Evolutionary conservation across 1,140 invertebrate genomes (phyloP).

Genomic region (Drosophila littoralis): DNA sequence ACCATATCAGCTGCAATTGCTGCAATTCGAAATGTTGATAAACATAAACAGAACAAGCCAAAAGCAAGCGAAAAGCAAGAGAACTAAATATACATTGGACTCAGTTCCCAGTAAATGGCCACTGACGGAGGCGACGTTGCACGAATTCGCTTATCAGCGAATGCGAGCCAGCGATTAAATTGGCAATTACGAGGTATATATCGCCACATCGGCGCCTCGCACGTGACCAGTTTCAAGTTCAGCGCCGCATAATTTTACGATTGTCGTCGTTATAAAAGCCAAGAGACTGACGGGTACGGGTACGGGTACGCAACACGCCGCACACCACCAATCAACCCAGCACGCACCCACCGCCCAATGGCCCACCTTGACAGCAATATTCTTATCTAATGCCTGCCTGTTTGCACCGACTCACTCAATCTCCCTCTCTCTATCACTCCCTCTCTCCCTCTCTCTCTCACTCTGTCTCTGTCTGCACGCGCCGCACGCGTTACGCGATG

Average conservation of each 20-base stretch:
- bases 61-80: neutral
- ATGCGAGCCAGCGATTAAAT: constrained; percentile 68
- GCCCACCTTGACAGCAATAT: constrained; percentile 7
- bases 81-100: neutral
- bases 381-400: constrained; percentile 8
- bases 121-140: constrained; percentile 3
- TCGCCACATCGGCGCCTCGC: constrained; percentile 66
- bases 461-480: neutral
- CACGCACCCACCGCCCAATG: constrained; percentile 2
- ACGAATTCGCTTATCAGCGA: constrained; percentile 63
- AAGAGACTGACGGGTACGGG: constrained; percentile 11
- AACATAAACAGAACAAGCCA: constrained; percentile 34
- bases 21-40: constrained; percentile 62
- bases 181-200: constrained; percentile 72
- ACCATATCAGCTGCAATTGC: constrained; percentile 42
- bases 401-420: neutral
- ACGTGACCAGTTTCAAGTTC: constrained; percentile 77
- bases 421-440: neutral
- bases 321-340: constrained; percentile 1
- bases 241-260: constrained; percentile 51
- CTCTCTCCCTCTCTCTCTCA: neutral
- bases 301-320: neutral
- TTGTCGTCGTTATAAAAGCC: constrained; percentile 12
- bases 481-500: constrained; percentile 22
- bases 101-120: constrained; percentile 16